phyloP scores from a whole-genome alignment of 2,888 invertebrate genomes.

The Melipona bicolor region DNA sequence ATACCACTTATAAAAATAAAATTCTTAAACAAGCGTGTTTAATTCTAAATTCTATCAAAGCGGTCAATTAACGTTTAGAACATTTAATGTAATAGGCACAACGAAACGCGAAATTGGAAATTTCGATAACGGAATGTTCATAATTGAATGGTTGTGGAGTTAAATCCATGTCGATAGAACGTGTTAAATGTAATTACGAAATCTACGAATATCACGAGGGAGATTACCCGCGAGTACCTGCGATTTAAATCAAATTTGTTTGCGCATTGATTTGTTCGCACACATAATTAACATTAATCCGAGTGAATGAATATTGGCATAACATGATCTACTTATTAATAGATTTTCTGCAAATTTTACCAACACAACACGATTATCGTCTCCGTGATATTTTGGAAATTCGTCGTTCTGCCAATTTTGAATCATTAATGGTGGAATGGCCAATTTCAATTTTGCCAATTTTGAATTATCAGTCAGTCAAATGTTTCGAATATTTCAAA shows the following conservation, averaged over 20 bases:
- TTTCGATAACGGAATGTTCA: background rate
- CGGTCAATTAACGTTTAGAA: background rate
- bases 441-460: background rate
- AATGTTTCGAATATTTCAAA: background rate
- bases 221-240: background rate
- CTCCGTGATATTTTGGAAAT: background rate
- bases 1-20: too few species aligned
- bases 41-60: background rate
- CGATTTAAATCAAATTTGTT: background rate
- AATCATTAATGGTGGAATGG: background rate
- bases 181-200: background rate
- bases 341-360: background rate
- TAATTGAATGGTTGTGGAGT: background rate
- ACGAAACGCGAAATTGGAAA: background rate
- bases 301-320: background rate
- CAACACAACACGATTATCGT: background rate
- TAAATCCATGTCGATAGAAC: background rate
- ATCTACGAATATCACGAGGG: background rate
- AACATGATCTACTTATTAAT: background rate
- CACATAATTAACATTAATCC: background rate
- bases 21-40: too few species aligned
- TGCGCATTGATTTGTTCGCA: background rate
- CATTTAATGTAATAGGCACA: too few species aligned
- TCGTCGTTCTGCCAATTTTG: background rate
- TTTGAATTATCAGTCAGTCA: background rate